Percentiles rank a stretch among this genome's conserved stretches.
phyloP scores from a whole-genome alignment of 30 jellyfish, hydroid and myxozoan genomes.

The Turritopsis dohrnii region DNA sequence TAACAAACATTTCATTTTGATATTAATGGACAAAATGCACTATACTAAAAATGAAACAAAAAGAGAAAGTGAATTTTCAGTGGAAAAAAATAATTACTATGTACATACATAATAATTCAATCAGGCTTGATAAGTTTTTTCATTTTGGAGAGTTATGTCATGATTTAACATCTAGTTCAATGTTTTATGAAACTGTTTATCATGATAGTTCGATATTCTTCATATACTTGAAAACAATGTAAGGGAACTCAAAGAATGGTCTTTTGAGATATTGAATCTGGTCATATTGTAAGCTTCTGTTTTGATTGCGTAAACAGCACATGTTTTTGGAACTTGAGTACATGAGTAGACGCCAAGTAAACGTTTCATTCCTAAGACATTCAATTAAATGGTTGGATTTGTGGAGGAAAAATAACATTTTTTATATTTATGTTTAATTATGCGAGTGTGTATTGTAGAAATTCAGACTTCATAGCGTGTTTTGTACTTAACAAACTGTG shows the following conservation, averaged over 20 bases:
- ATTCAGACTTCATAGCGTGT: not conserved
- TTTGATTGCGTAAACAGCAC: not conserved
- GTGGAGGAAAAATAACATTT: not conserved
- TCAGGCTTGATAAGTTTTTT: not conserved
- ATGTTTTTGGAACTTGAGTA: not conserved
- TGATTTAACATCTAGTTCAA: too few species aligned
- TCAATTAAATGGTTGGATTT: not conserved
- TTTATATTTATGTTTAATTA: too few species aligned
- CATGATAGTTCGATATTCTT: too few species aligned
- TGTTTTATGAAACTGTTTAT: too few species aligned
- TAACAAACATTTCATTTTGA: too few species aligned
- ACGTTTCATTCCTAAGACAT: too few species aligned
- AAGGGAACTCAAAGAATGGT: too few species aligned
- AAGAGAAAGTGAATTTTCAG: not conserved
- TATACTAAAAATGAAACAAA: not conserved
- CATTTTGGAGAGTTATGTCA: not conserved
- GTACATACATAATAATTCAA: not conserved
- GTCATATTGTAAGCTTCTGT: not conserved
- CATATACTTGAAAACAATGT: too few species aligned
- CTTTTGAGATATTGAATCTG: too few species aligned
- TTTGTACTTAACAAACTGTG: not conserved
- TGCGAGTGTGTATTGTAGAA: not conserved
- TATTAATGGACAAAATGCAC: not conserved
- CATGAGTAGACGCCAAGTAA: too few species aligned
- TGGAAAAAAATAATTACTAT: not conserved